A percentile compares a stretch with the other conserved stretches of the same genome.
Evolutionary conservation across 2,888 invertebrate species (phyloP).

Genomic region (Agrochola circellaris): DNA sequence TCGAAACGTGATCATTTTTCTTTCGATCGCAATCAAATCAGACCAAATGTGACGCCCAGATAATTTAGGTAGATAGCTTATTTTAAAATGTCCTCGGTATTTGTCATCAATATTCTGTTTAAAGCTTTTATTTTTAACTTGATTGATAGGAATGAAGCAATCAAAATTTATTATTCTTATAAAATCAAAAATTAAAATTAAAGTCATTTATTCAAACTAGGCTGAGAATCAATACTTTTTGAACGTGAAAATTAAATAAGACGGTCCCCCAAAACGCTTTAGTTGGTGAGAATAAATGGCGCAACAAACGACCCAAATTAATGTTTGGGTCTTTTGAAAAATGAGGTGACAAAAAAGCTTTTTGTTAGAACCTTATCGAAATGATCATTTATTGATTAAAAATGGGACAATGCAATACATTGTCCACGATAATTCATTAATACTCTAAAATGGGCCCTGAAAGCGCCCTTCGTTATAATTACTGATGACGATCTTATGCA

Average conservation of each 20-base stretch:
- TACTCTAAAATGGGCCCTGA: not conserved
- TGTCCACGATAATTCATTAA: not conserved
- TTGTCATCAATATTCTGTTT: not conserved
- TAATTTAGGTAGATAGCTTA: constrained; percentile 41
- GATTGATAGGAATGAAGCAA: not conserved
- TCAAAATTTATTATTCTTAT: not conserved
- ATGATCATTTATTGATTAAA: not conserved
- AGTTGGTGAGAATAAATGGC: too few species aligned
- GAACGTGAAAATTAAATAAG: too few species aligned
- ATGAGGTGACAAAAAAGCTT: not conserved
- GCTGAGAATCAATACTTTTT: too few species aligned
- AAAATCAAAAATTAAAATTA: too few species aligned
- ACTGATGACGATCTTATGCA: not conserved
- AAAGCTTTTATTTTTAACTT: constrained; percentile 8
- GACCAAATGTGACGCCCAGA: constrained; percentile 44
- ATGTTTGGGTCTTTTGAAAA: not conserved
- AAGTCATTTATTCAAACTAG: not conserved
- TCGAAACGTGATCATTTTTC: constrained; percentile 53
- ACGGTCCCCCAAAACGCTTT: too few species aligned
- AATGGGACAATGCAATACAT: not conserved
- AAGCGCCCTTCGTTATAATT: not conserved
- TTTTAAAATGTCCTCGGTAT: constrained; percentile 25
- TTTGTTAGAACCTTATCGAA: not conserved
- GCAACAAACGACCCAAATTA: too few species aligned
- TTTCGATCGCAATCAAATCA: constrained; percentile 56